phyloP scores from a whole-genome alignment of 2,113 vertebrate genomes.

The Haemorhous mexicanus region DNA sequence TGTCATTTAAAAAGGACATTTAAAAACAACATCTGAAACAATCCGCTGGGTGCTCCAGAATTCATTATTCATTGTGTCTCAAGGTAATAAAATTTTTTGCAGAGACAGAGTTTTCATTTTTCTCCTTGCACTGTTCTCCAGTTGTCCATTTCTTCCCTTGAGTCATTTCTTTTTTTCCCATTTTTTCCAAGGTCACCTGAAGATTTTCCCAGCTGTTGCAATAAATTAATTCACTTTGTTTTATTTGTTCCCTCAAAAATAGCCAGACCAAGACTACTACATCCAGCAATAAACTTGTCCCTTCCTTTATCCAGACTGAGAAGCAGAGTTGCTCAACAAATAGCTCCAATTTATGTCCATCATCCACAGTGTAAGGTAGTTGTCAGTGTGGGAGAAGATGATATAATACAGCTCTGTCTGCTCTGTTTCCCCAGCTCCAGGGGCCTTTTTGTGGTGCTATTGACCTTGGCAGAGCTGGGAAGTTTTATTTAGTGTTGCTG shows the following conservation, averaged over 20 bases:
- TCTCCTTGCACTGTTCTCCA: not conserved
- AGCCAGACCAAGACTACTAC: not conserved
- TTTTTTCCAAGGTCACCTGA: not conserved
- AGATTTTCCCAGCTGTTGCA: not conserved
- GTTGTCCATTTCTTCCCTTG: not conserved
- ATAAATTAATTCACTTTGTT: not conserved
- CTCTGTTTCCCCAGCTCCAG: not conserved
- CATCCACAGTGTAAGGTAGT: not conserved
- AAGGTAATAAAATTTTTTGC: not conserved
- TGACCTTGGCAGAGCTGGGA: conserved; percentile 41
- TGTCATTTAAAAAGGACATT: not conserved
- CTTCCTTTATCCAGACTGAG: not conserved
- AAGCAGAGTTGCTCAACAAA: conserved; percentile 27
- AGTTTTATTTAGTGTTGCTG: conserved; percentile 50
- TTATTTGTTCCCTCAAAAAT: not conserved
- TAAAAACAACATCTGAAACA: not conserved
- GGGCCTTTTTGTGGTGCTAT: not conserved
- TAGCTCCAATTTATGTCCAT: conserved; percentile 41
- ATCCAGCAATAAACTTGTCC: not conserved
- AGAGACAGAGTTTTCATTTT: not conserved
- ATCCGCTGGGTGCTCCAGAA: not conserved
- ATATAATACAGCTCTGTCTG: conserved; percentile 14
- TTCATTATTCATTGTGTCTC: not conserved
- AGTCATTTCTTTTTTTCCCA: not conserved
- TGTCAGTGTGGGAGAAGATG: conserved; percentile 37